Conservation (phyloP, 1,140 invertebrate species). For the Prorops nasuta region DNA sequence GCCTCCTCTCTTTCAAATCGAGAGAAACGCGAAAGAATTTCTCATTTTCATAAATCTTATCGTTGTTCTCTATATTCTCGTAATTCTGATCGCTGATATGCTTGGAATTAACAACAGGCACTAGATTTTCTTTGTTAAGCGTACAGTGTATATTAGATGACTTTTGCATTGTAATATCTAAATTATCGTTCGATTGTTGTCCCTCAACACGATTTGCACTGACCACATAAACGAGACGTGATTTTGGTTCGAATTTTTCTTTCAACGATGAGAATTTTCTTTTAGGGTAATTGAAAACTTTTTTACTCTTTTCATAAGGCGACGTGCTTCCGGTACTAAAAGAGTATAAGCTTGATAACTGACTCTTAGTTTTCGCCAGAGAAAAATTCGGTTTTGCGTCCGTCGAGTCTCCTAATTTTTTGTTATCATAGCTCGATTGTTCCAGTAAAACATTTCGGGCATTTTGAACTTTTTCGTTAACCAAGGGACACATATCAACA, state of each 20-base stretch:
- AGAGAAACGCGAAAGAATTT: slow-evolving; percentile 27
- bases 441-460: slow-evolving; percentile 7
- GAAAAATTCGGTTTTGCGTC: background rate
- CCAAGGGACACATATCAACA: slow-evolving; percentile 41
- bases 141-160: slow-evolving; percentile 35
- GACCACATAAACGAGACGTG: slow-evolving; percentile 52
- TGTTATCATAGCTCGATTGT: slow-evolving; percentile 9
- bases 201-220: slow-evolving; percentile 21
- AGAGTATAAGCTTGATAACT: background rate
- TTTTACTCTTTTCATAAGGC: slow-evolving; percentile 42
- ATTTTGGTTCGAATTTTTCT: slow-evolving; percentile 62
- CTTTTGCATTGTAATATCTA: slow-evolving; percentile 7
- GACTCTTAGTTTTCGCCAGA: background rate
- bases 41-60: slow-evolving; percentile 22
- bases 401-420: slow-evolving; percentile 1
- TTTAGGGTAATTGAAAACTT: slow-evolving; percentile 52
- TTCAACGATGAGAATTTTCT: slow-evolving; percentile 63
- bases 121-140: slow-evolving; percentile 39
- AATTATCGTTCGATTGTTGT: slow-evolving; percentile 14
- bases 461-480: slow-evolving; percentile 22
- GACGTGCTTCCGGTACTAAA: background rate
- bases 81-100: slow-evolving; percentile 19
- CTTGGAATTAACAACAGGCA: slow-evolving; percentile 10
- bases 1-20: slow-evolving; percentile 59
- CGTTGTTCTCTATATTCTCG: slow-evolving; percentile 23